Percentiles rank a stretch among this genome's conserved stretches.
Evolutionary conservation across 2,113 vertebrate species (phyloP).

Genomic region (Beaufortia kweichowensis): DNA sequence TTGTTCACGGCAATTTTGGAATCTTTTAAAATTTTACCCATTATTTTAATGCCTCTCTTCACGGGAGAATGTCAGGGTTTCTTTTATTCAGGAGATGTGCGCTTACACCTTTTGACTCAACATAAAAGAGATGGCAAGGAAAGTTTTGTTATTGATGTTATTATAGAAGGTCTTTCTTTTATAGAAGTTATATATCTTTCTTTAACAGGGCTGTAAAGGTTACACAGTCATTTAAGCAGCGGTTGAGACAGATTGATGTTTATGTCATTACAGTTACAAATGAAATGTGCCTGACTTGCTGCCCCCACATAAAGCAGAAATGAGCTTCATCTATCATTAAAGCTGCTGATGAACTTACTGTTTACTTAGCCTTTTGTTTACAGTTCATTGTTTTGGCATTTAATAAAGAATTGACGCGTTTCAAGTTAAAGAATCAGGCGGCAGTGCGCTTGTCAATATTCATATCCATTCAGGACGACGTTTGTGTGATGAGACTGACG

Average conservation of each 20-base stretch:
- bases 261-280: slow-evolving; percentile 72
- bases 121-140: slow-evolving; percentile 57
- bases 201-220: slow-evolving; percentile 77
- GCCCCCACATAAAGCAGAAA: slow-evolving; percentile 65
- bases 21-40: slow-evolving; percentile 63
- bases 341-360: slow-evolving; percentile 60
- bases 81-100: slow-evolving; percentile 2
- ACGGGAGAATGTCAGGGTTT: slow-evolving; percentile 11
- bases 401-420: not conserved
- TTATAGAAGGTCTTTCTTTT: slow-evolving; percentile 62
- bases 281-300: slow-evolving; percentile 63
- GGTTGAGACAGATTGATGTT: slow-evolving; percentile 78
- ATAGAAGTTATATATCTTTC: slow-evolving; percentile 72
- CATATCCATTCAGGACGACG: not conserved
- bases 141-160: slow-evolving; percentile 64
- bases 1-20: slow-evolving; percentile 71
- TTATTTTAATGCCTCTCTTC: slow-evolving; percentile 57
- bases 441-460: not conserved
- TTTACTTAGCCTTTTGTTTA: slow-evolving; percentile 46
- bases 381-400: slow-evolving; percentile 22
- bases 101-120: slow-evolving; percentile 58
- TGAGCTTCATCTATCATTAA: slow-evolving; percentile 66
- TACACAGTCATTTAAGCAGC: slow-evolving; percentile 79
- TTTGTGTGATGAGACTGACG: not conserved
- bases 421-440: not conserved